Base-by-base conservation (phyloP, 2,888 invertebrate genomes). In the Catocala fraxini region DNA sequence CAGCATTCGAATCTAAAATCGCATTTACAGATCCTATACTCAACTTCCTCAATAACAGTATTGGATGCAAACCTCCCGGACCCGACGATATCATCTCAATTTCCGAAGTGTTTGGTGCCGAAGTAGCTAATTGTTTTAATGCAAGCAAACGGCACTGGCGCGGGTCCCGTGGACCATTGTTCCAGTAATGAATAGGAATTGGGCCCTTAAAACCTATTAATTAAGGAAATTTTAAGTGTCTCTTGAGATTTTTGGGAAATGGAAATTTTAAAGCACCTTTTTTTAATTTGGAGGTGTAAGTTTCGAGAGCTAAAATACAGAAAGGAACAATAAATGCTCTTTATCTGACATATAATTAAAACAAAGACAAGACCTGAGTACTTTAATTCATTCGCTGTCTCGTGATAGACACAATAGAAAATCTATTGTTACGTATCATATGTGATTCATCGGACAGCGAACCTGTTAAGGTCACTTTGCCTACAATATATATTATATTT, bases 141-240 rank as follows among this genome's bases (percentile, higher is more conserved):
- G 68, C 70, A 63, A 74, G 69, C 70, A 72, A 73, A 71, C 65
- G 74, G 61, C 53, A 71, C 62, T 75, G 62, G 77, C 63, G 42
- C 64, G 65, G 72, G 71, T 65, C 55, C 55, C 61, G 68, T 7
- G 9, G 66, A 73, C 71, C 78, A 81, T 84, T 83, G 82, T 82
- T 70, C 76, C 51, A 65, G 78, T 82, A 86, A 86, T 85, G 81
- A 88, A 89, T 84, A 80, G 82, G 66, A 81, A 84, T 84, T 73
- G 75, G 75, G 57, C 74, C 70, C 68, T 63, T 63, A 63, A 64
- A 71, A 71, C 73, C 59, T 68, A 68, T 71, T 77, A 74, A 62
- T 53, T 34, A 42, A 54, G 48, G 59, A 25, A 53, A 65, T 65
- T 63, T 69, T 46, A 54, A 71, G 52, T 41, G 51, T 41, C 61